Evolutionary conservation across 2,113 vertebrate species (phyloP).

Genomic region (Taxidea taxus): DNA sequence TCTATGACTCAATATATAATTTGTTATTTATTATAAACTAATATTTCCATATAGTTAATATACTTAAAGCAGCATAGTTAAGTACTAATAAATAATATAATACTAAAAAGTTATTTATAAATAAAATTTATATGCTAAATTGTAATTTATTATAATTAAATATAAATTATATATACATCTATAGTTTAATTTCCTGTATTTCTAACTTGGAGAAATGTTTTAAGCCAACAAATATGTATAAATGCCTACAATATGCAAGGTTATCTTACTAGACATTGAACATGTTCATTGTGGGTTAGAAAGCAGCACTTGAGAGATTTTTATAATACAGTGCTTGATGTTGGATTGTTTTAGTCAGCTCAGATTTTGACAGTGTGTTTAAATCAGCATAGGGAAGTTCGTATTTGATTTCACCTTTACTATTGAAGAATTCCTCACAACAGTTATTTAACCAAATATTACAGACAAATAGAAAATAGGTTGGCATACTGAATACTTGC

Average conservation of each 20-base stretch:
- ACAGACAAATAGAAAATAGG: neutral
- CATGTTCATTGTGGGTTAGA: neutral
- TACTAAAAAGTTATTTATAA: neutral
- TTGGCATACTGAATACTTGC: constrained; percentile 47
- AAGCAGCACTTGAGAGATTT: neutral
- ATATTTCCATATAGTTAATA: neutral
- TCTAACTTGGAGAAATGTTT: neutral
- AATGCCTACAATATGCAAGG: neutral
- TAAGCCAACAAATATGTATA: neutral
- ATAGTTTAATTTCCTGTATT: neutral
- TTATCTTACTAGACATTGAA: neutral
- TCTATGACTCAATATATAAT: neutral
- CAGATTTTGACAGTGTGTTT: neutral
- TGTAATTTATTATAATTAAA: neutral
- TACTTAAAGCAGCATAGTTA: neutral
- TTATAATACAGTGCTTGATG: neutral
- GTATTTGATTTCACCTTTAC: neutral
- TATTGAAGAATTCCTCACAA: neutral
- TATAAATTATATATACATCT: neutral
- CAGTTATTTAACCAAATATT: constrained; percentile 23
- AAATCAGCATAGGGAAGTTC: constrained; percentile 16
- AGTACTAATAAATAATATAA: neutral
- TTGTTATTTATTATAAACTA: neutral
- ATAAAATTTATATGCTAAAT: neutral
- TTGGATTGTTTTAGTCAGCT: neutral